A percentile compares a stretch with the other conserved stretches of the same genome.
phyloP scores from a whole-genome alignment of 2,113 vertebrate species.

The Cheilinus undulatus region DNA sequence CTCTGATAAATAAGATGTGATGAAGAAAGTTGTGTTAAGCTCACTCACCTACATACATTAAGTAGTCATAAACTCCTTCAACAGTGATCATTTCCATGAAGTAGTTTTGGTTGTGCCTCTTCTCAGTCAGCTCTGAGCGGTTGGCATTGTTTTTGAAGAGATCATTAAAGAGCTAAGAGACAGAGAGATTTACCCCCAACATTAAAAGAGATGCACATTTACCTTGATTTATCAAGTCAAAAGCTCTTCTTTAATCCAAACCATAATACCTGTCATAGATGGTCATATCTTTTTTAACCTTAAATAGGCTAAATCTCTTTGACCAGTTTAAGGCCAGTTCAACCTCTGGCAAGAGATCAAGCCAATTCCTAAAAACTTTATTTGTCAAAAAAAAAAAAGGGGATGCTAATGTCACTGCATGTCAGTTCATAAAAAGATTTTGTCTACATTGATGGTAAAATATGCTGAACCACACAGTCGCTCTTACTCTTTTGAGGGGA shows the following conservation, averaged over 20 bases:
- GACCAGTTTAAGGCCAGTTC: too few species aligned
- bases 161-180: slow-evolving; percentile 93
- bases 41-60: slow-evolving; percentile 93
- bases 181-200: slow-evolving; percentile 2
- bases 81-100: slow-evolving; percentile 95
- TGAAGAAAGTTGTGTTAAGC: background rate
- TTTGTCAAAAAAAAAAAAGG: too few species aligned
- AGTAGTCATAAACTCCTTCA: slow-evolving; percentile 96
- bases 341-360: too few species aligned
- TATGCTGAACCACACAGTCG: background rate
- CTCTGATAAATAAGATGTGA: background rate
- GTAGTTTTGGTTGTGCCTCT: slow-evolving; percentile 95
- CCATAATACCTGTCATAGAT: background rate
- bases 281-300: too few species aligned
- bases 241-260: background rate
- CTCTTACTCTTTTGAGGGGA: background rate
- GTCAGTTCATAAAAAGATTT: background rate
- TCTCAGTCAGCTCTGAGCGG: slow-evolving; percentile 91
- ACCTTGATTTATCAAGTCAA: background rate
- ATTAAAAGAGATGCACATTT: slow-evolving; percentile 10
- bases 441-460: background rate
- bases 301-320: too few species aligned
- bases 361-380: too few species aligned
- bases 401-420: background rate
- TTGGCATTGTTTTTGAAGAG: slow-evolving; percentile 97